Percentiles rank a stretch among this genome's conserved stretches.
phyloP scores from a whole-genome alignment of 2,888 invertebrate genomes.

The Melieria omissa region DNA sequence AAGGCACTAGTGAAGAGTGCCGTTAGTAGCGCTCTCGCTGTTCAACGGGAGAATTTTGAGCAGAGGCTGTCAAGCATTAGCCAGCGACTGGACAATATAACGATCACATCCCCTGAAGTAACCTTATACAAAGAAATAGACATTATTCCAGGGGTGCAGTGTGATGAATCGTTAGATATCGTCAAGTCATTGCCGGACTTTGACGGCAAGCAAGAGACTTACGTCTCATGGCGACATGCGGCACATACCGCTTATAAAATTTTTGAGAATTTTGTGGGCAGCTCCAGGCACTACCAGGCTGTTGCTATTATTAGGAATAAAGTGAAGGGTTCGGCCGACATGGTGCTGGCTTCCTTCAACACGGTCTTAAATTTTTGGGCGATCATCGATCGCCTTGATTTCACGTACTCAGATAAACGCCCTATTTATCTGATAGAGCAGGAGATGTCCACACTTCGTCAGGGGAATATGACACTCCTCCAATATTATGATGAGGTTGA shows the following conservation, averaged over 20 bases:
- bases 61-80: slow-evolving; percentile 13
- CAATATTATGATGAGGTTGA: slow-evolving; percentile 38
- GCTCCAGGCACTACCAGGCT: slow-evolving; percentile 34
- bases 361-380: slow-evolving; percentile 38
- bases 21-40: slow-evolving; percentile 18
- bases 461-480: slow-evolving; percentile 32
- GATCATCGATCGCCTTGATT: slow-evolving; percentile 37
- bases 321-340: slow-evolving; percentile 33
- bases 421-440: slow-evolving; percentile 40
- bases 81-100: background rate
- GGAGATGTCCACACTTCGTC: slow-evolving; percentile 37
- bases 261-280: slow-evolving; percentile 29
- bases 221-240: slow-evolving; percentile 36
- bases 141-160: background rate
- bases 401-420: slow-evolving; percentile 34
- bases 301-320: slow-evolving; percentile 39
- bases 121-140: slow-evolving; percentile 12
- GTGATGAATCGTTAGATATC: slow-evolving; percentile 18
- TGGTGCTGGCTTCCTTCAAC: slow-evolving; percentile 30
- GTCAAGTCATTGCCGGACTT: slow-evolving; percentile 21
- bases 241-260: slow-evolving; percentile 33
- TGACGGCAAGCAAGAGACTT: slow-evolving; percentile 13
- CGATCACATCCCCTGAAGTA: slow-evolving; percentile 2
- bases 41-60: slow-evolving; percentile 17
- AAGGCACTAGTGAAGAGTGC: slow-evolving; percentile 19